phyloP scores from a whole-genome alignment of 2,888 invertebrate species.

The Pasiphila rectangulata region DNA sequence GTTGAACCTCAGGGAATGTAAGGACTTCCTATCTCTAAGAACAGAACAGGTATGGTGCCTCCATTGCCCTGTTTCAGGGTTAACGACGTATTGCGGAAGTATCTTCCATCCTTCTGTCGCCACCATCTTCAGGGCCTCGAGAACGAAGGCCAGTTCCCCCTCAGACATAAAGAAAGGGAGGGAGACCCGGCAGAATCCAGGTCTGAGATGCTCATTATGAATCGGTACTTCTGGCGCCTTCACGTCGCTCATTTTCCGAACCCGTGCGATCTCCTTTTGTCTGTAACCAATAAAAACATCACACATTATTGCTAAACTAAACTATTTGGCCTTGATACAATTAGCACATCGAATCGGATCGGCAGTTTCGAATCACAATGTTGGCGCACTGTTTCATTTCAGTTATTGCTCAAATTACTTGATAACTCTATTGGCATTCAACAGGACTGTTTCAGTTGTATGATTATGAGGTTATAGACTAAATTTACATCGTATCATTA shows the following conservation, averaged over 20 bases:
- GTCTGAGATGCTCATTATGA: conserved; percentile 86
- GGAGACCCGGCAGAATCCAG: conserved; percentile 92
- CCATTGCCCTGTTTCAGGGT: conserved; percentile 94
- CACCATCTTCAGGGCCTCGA: conserved; percentile 92
- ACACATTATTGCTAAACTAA: conserved; percentile 27
- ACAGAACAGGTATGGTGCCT: conserved; percentile 89
- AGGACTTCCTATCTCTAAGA: conserved; percentile 90
- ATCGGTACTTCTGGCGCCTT: conserved; percentile 70
- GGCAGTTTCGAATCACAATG: conserved; percentile 29
- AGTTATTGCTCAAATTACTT: conserved; percentile 26
- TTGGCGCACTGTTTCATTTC: conserved; percentile 30
- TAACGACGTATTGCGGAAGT: conserved; percentile 92
- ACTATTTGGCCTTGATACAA: conserved; percentile 40
- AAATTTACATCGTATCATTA: background rate
- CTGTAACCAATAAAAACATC: conserved; percentile 49
- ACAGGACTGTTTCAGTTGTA: background rate
- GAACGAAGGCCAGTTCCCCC: conserved; percentile 88
- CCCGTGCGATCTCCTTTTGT: conserved; percentile 69
- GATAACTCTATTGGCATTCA: conserved; percentile 43
- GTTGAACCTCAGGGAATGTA: conserved; percentile 87
- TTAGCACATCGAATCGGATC: conserved; percentile 34
- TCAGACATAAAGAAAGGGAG: conserved; percentile 92
- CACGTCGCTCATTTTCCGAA: conserved; percentile 65
- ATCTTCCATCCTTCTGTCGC: conserved; percentile 94
- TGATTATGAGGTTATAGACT: background rate